Percentiles rank a stretch among this genome's conserved stretches.
Conservation (phyloP, 2,888 invertebrate species). For the Bellardia bayeri region DNA sequence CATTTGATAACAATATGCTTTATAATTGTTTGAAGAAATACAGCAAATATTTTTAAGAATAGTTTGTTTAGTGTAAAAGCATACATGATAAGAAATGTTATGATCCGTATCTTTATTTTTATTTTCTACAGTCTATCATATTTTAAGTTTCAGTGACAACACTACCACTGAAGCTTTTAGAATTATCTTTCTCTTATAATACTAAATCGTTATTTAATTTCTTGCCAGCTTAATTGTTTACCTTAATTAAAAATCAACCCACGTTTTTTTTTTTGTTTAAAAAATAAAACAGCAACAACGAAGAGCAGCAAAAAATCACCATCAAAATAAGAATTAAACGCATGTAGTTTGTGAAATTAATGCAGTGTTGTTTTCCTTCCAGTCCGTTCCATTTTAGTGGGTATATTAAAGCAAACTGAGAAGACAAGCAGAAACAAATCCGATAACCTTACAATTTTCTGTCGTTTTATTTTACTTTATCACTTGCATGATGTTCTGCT, state of each 20-base stretch:
- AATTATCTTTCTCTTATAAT: conserved; percentile 14
- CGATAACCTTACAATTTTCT: conserved; percentile 70
- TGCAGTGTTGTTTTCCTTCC: conserved; percentile 54
- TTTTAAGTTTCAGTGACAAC: too few species aligned
- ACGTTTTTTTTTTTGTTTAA: too few species aligned
- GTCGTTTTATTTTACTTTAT: conserved; percentile 72
- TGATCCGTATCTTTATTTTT: too few species aligned
- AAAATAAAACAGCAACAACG: background rate
- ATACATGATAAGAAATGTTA: too few species aligned
- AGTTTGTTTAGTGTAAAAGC: too few species aligned
- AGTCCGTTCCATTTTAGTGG: conserved; percentile 55
- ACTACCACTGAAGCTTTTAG: background rate
- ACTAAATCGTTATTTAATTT: conserved; percentile 52
- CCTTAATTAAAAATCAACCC: conserved; percentile 64
- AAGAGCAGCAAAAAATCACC: conserved; percentile 16
- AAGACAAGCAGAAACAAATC: conserved; percentile 66
- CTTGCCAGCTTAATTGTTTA: conserved; percentile 47
- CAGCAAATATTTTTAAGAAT: too few species aligned
- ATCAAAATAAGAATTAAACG: conserved; percentile 58
- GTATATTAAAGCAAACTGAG: conserved; percentile 45
- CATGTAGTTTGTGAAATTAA: conserved; percentile 54
- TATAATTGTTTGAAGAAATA: too few species aligned
- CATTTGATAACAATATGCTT: too few species aligned
- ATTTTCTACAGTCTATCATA: too few species aligned
- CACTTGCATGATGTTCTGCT: conserved; percentile 69